These are phyloP conservation scores for Hermatobates lingyangjiaoensis DNA, from an alignment of 1,140 invertebrate genomes.

Conservation along the genomic window DNA sequence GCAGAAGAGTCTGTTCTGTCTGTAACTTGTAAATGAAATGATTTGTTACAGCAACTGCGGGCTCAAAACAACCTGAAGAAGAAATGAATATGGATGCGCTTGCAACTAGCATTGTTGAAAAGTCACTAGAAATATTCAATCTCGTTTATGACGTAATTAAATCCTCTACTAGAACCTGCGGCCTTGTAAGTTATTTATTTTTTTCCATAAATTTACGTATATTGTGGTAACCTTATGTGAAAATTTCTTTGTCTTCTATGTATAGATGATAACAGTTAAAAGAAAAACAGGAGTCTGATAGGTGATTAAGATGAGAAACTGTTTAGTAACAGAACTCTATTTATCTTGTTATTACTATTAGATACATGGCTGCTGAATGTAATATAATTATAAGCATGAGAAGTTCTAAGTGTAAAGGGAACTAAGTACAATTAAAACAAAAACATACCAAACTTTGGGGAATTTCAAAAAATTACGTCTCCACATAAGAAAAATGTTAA, in stretches of 20 bases:
- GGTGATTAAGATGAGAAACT: too few species aligned
- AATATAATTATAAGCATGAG: not conserved
- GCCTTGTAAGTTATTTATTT: constrained; percentile 44
- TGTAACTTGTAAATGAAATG: not conserved
- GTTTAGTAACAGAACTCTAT: too few species aligned
- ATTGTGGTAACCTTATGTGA: too few species aligned
- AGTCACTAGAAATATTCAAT: constrained; percentile 61
- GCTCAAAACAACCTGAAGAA: constrained; percentile 20
- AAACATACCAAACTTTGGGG: too few species aligned
- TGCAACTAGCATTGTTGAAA: constrained; percentile 47
- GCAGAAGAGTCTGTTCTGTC: not conserved
- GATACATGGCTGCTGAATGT: not conserved
- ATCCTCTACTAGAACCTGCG: constrained; percentile 65
- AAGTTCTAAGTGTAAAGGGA: not conserved
- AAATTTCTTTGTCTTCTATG: too few species aligned
- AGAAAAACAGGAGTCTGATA: too few species aligned
- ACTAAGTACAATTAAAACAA: too few species aligned
- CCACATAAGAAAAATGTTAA: too few species aligned
- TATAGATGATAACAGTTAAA: too few species aligned
- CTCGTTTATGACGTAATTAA: constrained; percentile 60
- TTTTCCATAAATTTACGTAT: too few species aligned
- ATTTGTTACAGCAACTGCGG: not conserved
- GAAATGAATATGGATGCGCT: constrained; percentile 49
- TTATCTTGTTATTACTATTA: too few species aligned
- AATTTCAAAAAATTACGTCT: too few species aligned